Base-by-base conservation (phyloP, 2,113 vertebrate species). In the Clarias macrocephalus region DNA sequence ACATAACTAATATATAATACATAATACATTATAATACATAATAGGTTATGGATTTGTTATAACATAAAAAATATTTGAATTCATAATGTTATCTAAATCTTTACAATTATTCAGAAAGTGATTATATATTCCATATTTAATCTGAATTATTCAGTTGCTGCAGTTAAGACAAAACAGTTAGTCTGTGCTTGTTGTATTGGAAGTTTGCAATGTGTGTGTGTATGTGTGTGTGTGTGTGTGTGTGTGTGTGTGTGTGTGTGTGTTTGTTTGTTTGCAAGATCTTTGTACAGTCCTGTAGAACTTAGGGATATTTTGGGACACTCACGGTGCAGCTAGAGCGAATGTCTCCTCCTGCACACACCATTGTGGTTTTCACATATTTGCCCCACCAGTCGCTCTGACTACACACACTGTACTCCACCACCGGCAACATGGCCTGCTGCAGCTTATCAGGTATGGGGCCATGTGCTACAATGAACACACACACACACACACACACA, bases 321-420 rank as follows among this genome's bases (percentile, higher is more conserved):
- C 97, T 92, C 90, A 98, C 97, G 0, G 95, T 96, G 92, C 97
- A 98, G 5, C 95, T 93, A 0, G 96, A 93, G 0, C 95, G 15
- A 0, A 93, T 92, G 0, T 96, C 96, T 0, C 96, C 96, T 0
- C 96, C 96, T 0, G 96, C 96, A 0, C 96, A 97, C 77, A 96
- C 89, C 96, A 96, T 96, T 7, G 86, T 93, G 0, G 76, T 0
- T 3, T 0, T 90, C 37, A 96, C 95, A 0, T 0, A 25, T 89
- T 0, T 23, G 23, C 95, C 91, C 96, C 96, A 97, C 94, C 95
- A 96, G 91, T 92, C 83, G 0, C 0, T 0, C 77, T 70, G 3
- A 2, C 92, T 93, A 89, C 96, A 96, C 0, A 88, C 95, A 25
- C 90, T 62, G 0, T 96, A 0, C 0, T 93, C 92, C 87, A 96